A percentile compares a stretch with the other conserved stretches of the same genome.
These are phyloP conservation scores for Clarias laeviceps DNA, from an alignment of 2,797 vertebrate species.

Conservation along the genomic window DNA sequence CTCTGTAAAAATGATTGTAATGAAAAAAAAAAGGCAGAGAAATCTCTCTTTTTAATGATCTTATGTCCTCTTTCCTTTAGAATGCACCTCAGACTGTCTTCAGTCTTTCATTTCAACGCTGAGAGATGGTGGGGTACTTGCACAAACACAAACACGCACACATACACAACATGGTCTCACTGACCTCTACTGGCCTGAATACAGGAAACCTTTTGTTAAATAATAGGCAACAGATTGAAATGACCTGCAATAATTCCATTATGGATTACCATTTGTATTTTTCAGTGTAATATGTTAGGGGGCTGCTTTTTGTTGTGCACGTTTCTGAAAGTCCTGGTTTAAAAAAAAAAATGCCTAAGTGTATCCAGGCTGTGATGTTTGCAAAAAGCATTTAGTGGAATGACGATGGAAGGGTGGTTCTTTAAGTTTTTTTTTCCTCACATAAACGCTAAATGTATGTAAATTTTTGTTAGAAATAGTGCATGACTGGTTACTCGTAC, in stretches of 20 bases:
- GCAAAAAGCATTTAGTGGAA: background rate
- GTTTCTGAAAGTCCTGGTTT: constrained; percentile 5
- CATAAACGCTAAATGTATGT: constrained; percentile 63
- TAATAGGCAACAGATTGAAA: constrained; percentile 15
- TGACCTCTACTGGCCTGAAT: constrained; percentile 35
- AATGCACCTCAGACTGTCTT: constrained; percentile 61
- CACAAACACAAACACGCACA: constrained; percentile 45
- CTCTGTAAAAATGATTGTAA: constrained; percentile 35
- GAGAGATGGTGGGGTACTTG: constrained; percentile 59
- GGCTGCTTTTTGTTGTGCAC: background rate
- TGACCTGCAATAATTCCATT: background rate
- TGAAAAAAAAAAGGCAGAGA: constrained; percentile 47
- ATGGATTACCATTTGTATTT: background rate
- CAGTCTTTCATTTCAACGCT: constrained; percentile 63
- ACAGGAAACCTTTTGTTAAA: constrained; percentile 24
- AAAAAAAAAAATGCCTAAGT: background rate
- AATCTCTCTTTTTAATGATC: constrained; percentile 46
- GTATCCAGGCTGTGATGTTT: constrained; percentile 40
- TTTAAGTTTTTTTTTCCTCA: constrained; percentile 9
- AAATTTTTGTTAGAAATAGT: constrained; percentile 75
- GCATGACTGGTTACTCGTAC: constrained; percentile 81
- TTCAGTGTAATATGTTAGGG: constrained; percentile 14
- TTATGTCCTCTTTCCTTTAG: constrained; percentile 61
- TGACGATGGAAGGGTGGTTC: constrained; percentile 36
- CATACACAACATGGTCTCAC: constrained; percentile 38